Evolutionary conservation across 2,797 vertebrate species (phyloP).

Genomic region (Poeciliopsis gracilis): DNA sequence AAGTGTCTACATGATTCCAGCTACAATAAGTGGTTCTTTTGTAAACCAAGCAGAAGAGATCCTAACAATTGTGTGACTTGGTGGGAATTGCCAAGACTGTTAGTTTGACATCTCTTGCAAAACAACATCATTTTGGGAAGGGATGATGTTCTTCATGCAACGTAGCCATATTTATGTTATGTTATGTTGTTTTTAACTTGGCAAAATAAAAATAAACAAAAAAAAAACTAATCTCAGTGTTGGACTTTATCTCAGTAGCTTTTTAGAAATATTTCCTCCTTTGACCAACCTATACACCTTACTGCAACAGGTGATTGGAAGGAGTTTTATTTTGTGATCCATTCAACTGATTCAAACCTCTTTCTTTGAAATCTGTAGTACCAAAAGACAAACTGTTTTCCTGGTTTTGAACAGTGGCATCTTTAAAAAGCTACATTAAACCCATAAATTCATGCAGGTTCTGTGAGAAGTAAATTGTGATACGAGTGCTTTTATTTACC

Average conservation of each 20-base stretch:
- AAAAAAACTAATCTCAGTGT: too few species aligned
- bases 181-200: not conserved
- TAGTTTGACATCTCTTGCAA: not conserved
- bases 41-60: not conserved
- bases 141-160: not conserved
- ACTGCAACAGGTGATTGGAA: not conserved
- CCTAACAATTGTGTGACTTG: not conserved
- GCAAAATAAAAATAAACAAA: not conserved
- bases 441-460: not conserved
- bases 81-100: not conserved
- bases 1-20: not conserved
- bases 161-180: not conserved
- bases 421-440: not conserved
- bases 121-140: not conserved
- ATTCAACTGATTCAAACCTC: not conserved
- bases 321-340: not conserved
- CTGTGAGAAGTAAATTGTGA: not conserved
- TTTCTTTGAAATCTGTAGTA: not conserved
- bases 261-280: not conserved
- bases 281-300: not conserved
- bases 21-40: not conserved
- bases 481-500: not conserved
- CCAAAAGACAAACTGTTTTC: not conserved
- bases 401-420: not conserved
- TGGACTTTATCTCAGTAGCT: too few species aligned